These are phyloP conservation scores for Sterrhoptilus dennistouni DNA, from an alignment of 2,113 vertebrate genomes.

Conservation along the genomic window DNA sequence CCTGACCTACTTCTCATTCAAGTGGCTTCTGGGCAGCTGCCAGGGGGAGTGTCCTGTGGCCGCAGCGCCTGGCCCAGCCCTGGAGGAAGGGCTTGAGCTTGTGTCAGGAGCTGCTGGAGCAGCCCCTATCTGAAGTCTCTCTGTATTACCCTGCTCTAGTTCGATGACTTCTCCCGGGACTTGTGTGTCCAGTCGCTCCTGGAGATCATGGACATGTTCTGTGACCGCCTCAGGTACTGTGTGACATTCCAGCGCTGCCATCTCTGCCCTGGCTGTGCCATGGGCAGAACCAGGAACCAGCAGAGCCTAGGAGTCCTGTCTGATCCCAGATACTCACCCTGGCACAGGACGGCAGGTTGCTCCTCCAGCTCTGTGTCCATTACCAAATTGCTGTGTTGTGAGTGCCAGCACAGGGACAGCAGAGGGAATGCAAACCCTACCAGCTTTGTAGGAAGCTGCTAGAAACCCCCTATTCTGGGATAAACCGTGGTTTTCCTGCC, in stretches of 20 bases:
- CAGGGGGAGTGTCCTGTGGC: background rate
- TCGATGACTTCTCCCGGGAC: conserved; percentile 95
- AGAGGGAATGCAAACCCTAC: background rate
- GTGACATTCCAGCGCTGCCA: background rate
- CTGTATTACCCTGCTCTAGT: conserved; percentile 72
- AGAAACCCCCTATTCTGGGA: background rate
- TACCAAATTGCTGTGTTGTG: rapidly evolving
- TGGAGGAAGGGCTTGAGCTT: background rate
- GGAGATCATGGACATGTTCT: conserved; percentile 98
- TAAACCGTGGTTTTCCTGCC: background rate
- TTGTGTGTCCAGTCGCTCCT: conserved; percentile 91
- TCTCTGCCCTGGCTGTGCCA: background rate
- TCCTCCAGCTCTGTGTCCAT: rapidly evolving
- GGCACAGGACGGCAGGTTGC: background rate
- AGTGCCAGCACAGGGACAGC: background rate
- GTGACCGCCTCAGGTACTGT: conserved; percentile 87
- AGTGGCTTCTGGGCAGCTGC: conserved; percentile 37
- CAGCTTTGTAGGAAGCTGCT: background rate
- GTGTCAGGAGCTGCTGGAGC: background rate
- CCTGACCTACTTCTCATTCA: conserved; percentile 27
- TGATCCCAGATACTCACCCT: rapidly evolving
- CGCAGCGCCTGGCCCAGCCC: background rate
- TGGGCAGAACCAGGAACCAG: rapidly evolving
- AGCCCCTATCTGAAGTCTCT: background rate
- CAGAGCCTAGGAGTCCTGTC: too few species aligned